Evolutionary conservation across 2,888 invertebrate genomes (phyloP).

Genomic region (Drosophila greeni): DNA sequence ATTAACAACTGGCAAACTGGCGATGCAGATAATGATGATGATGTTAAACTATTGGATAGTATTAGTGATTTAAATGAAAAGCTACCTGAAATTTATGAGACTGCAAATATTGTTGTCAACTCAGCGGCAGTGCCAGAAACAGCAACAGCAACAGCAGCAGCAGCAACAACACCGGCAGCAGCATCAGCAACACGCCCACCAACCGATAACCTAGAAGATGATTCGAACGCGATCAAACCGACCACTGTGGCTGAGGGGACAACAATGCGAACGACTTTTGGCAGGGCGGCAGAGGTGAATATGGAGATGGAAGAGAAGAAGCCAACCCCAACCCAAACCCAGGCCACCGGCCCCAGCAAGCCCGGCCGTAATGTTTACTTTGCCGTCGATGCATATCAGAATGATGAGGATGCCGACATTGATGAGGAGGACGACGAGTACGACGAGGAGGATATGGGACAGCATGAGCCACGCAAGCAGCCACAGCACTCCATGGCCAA

Average conservation of each 20-base stretch:
- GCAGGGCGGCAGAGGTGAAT: conserved; percentile 48
- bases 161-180: conserved; percentile 49
- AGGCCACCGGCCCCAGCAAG: conserved; percentile 44
- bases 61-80: conserved; percentile 79
- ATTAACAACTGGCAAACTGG: conserved; percentile 50
- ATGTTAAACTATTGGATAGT: conserved; percentile 77
- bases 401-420: conserved; percentile 64
- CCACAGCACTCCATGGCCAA: conserved; percentile 47
- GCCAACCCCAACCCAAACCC: conserved; percentile 35
- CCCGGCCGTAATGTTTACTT: conserved; percentile 67
- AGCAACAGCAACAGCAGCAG: conserved; percentile 38
- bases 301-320: conserved; percentile 25
- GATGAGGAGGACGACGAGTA: conserved; percentile 59
- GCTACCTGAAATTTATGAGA: conserved; percentile 78
- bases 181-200: conserved; percentile 68
- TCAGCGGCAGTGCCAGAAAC: conserved; percentile 63
- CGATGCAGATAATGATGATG: conserved; percentile 46
- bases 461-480: conserved; percentile 43
- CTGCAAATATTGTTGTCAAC: conserved; percentile 76
- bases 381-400: conserved; percentile 66
- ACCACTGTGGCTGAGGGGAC: conserved; percentile 60
- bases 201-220: conserved; percentile 55
- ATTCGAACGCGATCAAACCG: conserved; percentile 45
- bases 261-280: conserved; percentile 76
- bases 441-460: conserved; percentile 48